Evolutionary conservation across 2,113 vertebrate genomes (phyloP).

Genomic region (Ciconia maguari): DNA sequence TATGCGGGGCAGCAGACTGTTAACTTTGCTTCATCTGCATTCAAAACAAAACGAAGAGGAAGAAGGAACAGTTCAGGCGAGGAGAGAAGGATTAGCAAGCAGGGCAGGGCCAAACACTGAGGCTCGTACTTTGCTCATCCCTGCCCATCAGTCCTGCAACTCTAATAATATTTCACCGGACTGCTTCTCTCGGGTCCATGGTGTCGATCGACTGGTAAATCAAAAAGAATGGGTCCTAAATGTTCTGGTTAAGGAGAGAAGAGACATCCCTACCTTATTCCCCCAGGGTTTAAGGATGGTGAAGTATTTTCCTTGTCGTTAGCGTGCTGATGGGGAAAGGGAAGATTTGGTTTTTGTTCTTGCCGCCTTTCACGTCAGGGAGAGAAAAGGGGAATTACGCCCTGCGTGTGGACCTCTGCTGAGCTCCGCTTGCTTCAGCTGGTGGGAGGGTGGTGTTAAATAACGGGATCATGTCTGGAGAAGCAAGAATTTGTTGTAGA

Average conservation of each 20-base stretch:
- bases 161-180: no score
- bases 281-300: not conserved
- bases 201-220: rapidly evolving
- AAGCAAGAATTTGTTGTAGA: not conserved
- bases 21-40: not conserved
- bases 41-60: not conserved
- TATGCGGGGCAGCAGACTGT: not conserved
- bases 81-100: not conserved
- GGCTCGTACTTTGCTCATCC: not conserved
- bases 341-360: not conserved
- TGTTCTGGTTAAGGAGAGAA: no score
- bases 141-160: no score
- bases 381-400: no score
- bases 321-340: not conserved
- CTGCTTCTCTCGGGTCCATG: rapidly evolving
- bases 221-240: rapidly evolving
- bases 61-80: not conserved
- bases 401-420: rapidly evolving
- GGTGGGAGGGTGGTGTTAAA: not conserved
- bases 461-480: not conserved
- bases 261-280: not conserved
- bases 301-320: not conserved
- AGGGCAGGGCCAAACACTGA: not conserved
- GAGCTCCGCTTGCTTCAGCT: not conserved
- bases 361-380: not conserved